phyloP scores from a whole-genome alignment of 2,888 invertebrate species.

The Nebria salina region DNA sequence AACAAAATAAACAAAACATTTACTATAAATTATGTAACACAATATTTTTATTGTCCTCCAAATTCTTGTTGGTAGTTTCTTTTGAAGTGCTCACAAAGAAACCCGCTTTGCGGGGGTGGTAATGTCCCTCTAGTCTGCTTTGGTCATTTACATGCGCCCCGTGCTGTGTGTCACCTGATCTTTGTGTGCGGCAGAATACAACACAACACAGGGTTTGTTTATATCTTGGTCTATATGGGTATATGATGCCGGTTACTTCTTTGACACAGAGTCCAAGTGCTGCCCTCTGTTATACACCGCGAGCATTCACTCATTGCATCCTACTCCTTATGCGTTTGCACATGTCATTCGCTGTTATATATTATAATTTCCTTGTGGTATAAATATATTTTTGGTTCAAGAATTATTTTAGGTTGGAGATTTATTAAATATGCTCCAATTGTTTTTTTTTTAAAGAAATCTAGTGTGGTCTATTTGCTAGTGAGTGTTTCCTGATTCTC shows the following conservation, averaged over 20 bases:
- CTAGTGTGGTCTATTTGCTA: no score
- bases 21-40: not conserved
- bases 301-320: not conserved
- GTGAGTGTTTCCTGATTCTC: no score
- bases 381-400: no score
- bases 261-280: not conserved
- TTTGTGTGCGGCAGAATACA: constrained; percentile 6
- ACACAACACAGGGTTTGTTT: not conserved
- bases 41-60: not conserved
- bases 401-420: no score
- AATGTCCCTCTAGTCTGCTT: not conserved
- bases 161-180: constrained; percentile 18
- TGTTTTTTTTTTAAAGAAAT: no score
- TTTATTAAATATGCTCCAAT: no score
- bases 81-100: not conserved
- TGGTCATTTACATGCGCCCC: constrained; percentile 17
- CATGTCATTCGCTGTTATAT: not conserved
- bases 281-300: not conserved
- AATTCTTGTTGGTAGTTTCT: not conserved
- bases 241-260: not conserved
- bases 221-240: not conserved
- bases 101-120: constrained; percentile 16
- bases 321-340: not conserved
- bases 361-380: no score
- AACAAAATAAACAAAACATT: not conserved